These are phyloP conservation scores for Cyrtonyx montezumae DNA, from an alignment of 2,113 vertebrate species.

Conservation along the genomic window DNA sequence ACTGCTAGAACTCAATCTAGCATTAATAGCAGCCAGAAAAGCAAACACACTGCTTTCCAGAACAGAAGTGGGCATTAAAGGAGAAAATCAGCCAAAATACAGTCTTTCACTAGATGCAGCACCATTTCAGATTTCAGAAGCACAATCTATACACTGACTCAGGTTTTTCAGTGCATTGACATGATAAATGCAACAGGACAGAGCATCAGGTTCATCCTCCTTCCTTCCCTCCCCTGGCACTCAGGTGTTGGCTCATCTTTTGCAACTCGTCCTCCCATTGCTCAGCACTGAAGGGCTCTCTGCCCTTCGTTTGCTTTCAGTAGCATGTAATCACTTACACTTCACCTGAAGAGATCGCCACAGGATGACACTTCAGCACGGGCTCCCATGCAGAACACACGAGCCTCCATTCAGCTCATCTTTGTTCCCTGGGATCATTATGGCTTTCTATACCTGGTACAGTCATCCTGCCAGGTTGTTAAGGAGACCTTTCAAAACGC, in stretches of 20 bases:
- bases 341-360: neutral
- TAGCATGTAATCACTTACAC: fast-evolving
- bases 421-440: neutral
- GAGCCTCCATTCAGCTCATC: neutral
- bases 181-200: fast-evolving
- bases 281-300: neutral
- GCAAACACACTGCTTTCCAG: neutral
- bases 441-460: neutral
- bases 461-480: neutral
- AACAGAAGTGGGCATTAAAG: neutral
- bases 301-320: neutral
- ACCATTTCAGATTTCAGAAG: neutral
- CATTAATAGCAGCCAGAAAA: neutral
- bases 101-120: neutral
- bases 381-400: neutral
- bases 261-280: neutral
- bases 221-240: neutral
- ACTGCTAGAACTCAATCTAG: neutral
- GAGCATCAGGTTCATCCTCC: fast-evolving
- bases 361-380: fast-evolving
- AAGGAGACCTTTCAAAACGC: neutral
- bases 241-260: neutral
- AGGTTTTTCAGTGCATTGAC: neutral
- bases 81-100: neutral
- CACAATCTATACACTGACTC: neutral